Percentiles rank a stretch among this genome's conserved stretches.
These are phyloP conservation scores for Fukomys damarensis DNA, from an alignment of 2,113 vertebrate species.

Conservation along the genomic window DNA sequence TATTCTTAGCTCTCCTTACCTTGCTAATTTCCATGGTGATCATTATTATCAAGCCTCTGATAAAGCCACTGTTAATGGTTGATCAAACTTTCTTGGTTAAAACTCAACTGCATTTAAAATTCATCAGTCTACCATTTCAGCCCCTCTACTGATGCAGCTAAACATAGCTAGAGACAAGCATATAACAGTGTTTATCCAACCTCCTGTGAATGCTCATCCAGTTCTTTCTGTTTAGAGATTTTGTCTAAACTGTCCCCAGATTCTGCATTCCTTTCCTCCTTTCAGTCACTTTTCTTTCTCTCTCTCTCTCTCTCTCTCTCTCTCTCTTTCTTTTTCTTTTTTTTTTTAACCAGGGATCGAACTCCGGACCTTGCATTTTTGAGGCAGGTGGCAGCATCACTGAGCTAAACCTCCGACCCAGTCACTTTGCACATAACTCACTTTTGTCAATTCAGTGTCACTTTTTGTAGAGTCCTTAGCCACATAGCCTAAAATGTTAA, in stretches of 20 bases:
- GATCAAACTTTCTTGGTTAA: background rate
- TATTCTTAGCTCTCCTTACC: background rate
- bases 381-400: too few relatives aligned
- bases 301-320: too few relatives aligned
- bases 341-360: too few relatives aligned
- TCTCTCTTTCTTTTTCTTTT: too few relatives aligned
- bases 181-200: background rate
- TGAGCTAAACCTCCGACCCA: too few relatives aligned
- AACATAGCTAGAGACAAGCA: background rate
- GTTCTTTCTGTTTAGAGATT: background rate
- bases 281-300: background rate
- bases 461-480: background rate
- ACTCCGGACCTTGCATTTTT: too few relatives aligned
- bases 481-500: background rate
- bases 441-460: background rate
- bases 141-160: fast-evolving
- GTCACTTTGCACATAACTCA: background rate
- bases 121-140: background rate
- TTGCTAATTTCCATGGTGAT: background rate
- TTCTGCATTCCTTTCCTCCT: background rate
- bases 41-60: background rate
- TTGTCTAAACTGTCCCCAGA: background rate
- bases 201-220: background rate
- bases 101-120: background rate
- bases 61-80: background rate